Evolutionary conservation across 2,113 vertebrate genomes (phyloP).

Genomic region (Nothobranchius furzeri): DNA sequence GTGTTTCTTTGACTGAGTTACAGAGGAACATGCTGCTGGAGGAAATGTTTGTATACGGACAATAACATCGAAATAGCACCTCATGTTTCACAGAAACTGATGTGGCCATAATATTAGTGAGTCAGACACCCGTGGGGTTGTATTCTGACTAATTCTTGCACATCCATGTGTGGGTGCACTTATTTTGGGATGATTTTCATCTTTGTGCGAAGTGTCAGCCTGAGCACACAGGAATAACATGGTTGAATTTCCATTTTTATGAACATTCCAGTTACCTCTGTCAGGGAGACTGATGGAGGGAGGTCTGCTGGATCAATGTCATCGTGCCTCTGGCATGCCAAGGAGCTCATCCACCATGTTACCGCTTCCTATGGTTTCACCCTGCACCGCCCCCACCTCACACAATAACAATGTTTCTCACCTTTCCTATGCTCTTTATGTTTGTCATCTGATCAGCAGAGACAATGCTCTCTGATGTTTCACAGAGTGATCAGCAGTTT

Average conservation of each 20-base stretch:
- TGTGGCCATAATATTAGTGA: conserved; percentile 14
- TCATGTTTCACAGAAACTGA: conserved; percentile 12
- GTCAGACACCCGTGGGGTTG: conserved; percentile 8
- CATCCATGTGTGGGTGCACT: conserved; percentile 5
- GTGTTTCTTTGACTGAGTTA: conserved; percentile 40
- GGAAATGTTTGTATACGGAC: conserved; percentile 46
- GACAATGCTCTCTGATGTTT: conserved; percentile 43
- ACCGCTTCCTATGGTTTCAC: conserved; percentile 38
- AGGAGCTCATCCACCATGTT: conserved; percentile 58
- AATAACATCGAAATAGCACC: conserved; percentile 29
- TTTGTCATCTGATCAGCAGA: conserved; percentile 31
- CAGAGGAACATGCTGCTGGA: conserved; percentile 27
- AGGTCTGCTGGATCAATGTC: conserved; percentile 77
- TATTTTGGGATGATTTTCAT: conserved; percentile 46
- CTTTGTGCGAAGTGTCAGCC: conserved; percentile 25
- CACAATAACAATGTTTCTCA: conserved; percentile 4
- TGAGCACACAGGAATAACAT: conserved; percentile 51
- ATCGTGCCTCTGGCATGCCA: conserved; percentile 69
- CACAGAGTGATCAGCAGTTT: conserved; percentile 52
- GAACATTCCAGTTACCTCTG: conserved; percentile 78
- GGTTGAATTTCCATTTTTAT: conserved; percentile 84
- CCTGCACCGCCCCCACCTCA: conserved; percentile 19
- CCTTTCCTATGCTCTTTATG: conserved; percentile 8
- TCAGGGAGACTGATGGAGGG: conserved; percentile 75
- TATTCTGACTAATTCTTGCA: conserved; percentile 6